phyloP scores from a whole-genome alignment of 2,888 invertebrate species.

The Ceramica pisi region DNA sequence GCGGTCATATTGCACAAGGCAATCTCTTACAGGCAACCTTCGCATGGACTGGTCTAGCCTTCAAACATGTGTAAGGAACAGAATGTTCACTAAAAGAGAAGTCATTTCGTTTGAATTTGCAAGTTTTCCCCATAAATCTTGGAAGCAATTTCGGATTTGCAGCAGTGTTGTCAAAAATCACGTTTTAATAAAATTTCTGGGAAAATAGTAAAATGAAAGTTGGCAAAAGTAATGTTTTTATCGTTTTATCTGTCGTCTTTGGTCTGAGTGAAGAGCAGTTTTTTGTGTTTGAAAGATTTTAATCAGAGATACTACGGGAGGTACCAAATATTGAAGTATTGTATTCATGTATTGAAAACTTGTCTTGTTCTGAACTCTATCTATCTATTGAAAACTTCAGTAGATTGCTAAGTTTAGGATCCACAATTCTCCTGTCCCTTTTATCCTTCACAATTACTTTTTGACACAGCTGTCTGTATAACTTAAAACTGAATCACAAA shows the following conservation, averaged over 20 bases:
- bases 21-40: no score
- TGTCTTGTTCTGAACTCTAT: not conserved
- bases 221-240: constrained; percentile 79
- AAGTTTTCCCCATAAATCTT: constrained; percentile 61
- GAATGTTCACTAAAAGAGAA: constrained; percentile 35
- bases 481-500: no score
- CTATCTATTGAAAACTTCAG: no score
- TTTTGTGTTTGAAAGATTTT: not conserved
- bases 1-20: not conserved
- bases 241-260: constrained; percentile 72
- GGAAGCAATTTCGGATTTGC: constrained; percentile 59
- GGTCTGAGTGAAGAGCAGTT: constrained; percentile 62
- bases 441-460: not conserved
- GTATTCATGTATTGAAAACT: not conserved
- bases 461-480: not conserved
- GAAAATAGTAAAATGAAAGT: constrained; percentile 79
- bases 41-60: not conserved
- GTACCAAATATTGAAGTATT: no score
- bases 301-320: no score
- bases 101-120: constrained; percentile 39
- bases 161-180: constrained; percentile 73
- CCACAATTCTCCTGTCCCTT: no score
- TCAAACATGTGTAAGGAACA: constrained; percentile 3
- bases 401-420: no score
- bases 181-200: constrained; percentile 76